Base-by-base conservation (phyloP, 2,797 vertebrate species). In the Anomalospiza imberbis region DNA sequence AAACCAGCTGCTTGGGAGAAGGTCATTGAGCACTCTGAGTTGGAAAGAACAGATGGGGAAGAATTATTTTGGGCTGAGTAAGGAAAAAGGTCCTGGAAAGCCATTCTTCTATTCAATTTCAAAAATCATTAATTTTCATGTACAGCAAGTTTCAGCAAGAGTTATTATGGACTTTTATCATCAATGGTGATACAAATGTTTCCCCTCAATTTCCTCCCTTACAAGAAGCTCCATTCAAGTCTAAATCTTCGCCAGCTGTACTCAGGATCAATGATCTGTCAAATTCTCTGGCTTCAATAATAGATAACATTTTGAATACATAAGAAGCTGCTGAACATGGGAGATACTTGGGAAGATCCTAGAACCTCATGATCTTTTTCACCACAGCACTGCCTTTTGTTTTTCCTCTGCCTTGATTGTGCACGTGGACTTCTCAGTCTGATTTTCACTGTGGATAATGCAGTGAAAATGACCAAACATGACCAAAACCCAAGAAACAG, bases 271-370 rank as follows among this genome's bases (percentile, higher is more conserved):
- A 89, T 24, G 66, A 75, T 21, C 58, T 78, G 72, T 89, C 85
- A 83, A 88, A 92, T 88, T 50, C 73, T 62, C 65, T 58, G n/a
- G 55, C 58, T 88, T 95, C 76, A 93, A 83, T 91, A 95, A 94
- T n/a, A 83, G 68, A 85, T 77, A 68, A 72, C 44, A 81, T 93
- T 81, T 91, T 57, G 82, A 93, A 84, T 85, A 83, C 32, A 22
- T 51, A 76, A 93, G 71, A 63, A 96, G 79, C 79, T 29, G 77
- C 91, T 67, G 31, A 55, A 62, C 32, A 40, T 2, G 2, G 55
- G 71, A 88, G 38, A 68, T 15, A n/a, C 0, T 4, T 2, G 3
- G 72, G 36, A 84, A 51, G 57, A 29, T 85, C 48, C 38, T 25
- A 65, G 67, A 89, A 73, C 57, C 12, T 88, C 82, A 45, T 6